Percentiles rank a stretch among this genome's conserved stretches.
Evolutionary conservation across 2,113 vertebrate species (phyloP).

Genomic region (Rutilus rutilus): DNA sequence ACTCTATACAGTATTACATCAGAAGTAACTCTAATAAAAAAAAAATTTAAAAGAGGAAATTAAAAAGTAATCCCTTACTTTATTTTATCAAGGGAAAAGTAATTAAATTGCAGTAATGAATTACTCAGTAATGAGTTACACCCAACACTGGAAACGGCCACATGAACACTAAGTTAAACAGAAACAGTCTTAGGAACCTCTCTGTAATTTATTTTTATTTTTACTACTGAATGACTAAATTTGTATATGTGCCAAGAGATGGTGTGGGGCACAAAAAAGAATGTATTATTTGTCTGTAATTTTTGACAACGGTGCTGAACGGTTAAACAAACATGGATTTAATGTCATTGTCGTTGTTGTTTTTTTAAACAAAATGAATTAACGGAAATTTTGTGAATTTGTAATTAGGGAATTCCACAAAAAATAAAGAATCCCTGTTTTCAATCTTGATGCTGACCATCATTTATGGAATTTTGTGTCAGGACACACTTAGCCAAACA

Average conservation of each 20-base stretch:
- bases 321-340: slow-evolving; percentile 68
- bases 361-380: slow-evolving; percentile 63
- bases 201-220: slow-evolving; percentile 81
- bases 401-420: slow-evolving; percentile 24
- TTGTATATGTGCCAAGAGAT: slow-evolving; percentile 65
- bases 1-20: too few species aligned
- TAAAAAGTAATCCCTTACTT: too few species aligned
- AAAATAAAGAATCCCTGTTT: slow-evolving; percentile 15
- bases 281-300: slow-evolving; percentile 56
- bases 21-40: too few species aligned
- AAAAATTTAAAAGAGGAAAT: too few species aligned
- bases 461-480: neutral
- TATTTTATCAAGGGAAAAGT: too few species aligned
- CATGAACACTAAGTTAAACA: neutral
- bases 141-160: neutral
- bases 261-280: slow-evolving; percentile 27
- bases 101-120: too few species aligned
- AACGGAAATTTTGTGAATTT: slow-evolving; percentile 8
- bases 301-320: slow-evolving; percentile 80
- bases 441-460: neutral
- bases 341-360: slow-evolving; percentile 31
- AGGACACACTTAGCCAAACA: neutral
- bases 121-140: too few species aligned
- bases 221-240: slow-evolving; percentile 76
- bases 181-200: slow-evolving; percentile 35